Evolutionary conservation across 2,113 vertebrate genomes (phyloP).

Genomic region (Pavo muticus): DNA sequence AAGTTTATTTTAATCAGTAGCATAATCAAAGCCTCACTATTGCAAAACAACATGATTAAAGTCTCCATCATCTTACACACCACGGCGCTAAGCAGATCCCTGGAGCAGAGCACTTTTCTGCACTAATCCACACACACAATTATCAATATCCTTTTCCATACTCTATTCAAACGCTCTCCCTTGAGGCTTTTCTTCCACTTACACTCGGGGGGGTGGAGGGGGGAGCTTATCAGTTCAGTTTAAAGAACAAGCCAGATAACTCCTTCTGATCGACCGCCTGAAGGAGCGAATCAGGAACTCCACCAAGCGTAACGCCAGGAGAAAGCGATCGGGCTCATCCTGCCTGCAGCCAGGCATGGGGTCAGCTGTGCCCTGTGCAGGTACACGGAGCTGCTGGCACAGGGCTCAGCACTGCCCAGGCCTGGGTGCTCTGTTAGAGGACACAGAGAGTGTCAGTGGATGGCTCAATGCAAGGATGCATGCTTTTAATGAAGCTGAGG

Average conservation of each 20-base stretch:
- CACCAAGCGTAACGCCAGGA: not conserved
- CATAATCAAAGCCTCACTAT: conserved; percentile 53
- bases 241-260: conserved; percentile 51
- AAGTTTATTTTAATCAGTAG: conserved; percentile 59
- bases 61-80: conserved; percentile 33
- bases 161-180: conserved; percentile 52
- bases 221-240: conserved; percentile 13
- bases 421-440: not conserved
- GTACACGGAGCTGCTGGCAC: not conserved
- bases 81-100: conserved; percentile 41
- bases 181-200: conserved; percentile 55
- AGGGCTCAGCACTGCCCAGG: not conserved
- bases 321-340: not conserved
- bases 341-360: not conserved
- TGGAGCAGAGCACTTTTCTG: conserved; percentile 33
- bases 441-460: not conserved
- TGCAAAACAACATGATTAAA: conserved; percentile 66
- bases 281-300: conserved; percentile 37
- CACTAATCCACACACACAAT: conserved; percentile 52
- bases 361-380: not conserved
- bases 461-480: not conserved
- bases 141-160: conserved; percentile 51
- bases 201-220: not conserved
- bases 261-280: conserved; percentile 49
- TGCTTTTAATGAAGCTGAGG: not conserved